These are phyloP conservation scores for Ammodytes marinus DNA, from an alignment of 2,113 vertebrate genomes.

Conservation along the genomic window DNA sequence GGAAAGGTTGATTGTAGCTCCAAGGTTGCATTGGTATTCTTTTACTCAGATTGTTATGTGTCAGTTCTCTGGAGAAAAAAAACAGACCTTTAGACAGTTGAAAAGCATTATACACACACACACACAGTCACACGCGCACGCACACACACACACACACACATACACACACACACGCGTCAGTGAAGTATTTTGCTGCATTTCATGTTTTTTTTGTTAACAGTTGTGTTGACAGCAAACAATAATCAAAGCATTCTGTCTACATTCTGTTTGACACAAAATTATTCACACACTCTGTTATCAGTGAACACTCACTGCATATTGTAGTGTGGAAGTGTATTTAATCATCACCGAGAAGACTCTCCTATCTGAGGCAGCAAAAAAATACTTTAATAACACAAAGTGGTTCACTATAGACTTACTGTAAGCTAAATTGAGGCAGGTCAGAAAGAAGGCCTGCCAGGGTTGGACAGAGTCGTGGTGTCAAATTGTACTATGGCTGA, in stretches of 20 bases:
- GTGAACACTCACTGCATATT: constrained; percentile 37
- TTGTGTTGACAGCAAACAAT: constrained; percentile 39
- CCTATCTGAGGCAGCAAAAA: neutral
- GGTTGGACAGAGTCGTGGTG: constrained; percentile 6
- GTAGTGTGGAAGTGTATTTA: constrained; percentile 43
- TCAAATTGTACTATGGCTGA: constrained; percentile 42
- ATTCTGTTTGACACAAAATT: constrained; percentile 58
- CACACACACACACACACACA: constrained; percentile 4
- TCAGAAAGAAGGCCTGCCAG: constrained; percentile 19
- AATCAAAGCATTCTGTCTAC: constrained; percentile 42
- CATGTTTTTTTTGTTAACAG: constrained; percentile 52
- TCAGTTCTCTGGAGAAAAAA: constrained; percentile 61
- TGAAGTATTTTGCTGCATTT: constrained; percentile 32
- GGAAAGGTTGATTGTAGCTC: constrained; percentile 78
- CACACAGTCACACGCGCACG: neutral
- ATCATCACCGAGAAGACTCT: constrained; percentile 5
- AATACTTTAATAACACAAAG: constrained; percentile 7
- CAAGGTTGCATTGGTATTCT: constrained; percentile 75
- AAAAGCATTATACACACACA: neutral
- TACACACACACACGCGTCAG: neutral
- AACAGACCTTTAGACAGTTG: constrained; percentile 45
- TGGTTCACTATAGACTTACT: neutral
- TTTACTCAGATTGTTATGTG: constrained; percentile 54
- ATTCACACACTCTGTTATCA: constrained; percentile 58
- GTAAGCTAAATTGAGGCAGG: constrained; percentile 1